These are phyloP conservation scores for Ciconia nigra DNA, from an alignment of 2,797 vertebrate genomes.

Conservation along the genomic window DNA sequence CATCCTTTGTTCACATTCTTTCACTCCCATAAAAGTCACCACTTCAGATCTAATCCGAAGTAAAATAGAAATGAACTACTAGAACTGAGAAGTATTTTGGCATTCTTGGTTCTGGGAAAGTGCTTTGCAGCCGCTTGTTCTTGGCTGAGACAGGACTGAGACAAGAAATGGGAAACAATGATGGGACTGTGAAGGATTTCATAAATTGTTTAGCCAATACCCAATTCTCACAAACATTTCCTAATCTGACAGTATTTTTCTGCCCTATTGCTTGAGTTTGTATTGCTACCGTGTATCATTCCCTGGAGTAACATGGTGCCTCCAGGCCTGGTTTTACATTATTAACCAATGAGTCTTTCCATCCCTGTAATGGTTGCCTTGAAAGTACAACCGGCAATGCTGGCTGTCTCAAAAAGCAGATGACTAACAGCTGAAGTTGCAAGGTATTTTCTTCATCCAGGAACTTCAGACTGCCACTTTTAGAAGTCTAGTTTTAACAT, in stretches of 20 bases:
- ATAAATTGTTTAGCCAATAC: background rate
- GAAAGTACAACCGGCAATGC: background rate
- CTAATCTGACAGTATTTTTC: background rate
- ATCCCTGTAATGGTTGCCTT: background rate
- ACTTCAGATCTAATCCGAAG: background rate
- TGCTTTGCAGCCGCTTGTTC: background rate
- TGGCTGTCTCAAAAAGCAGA: background rate
- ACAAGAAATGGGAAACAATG: background rate
- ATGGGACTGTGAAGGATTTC: background rate
- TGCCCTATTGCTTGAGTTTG: constrained; percentile 11
- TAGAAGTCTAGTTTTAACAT: background rate
- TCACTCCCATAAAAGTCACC: background rate
- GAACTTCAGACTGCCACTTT: background rate
- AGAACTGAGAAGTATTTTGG: background rate
- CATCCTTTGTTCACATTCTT: background rate
- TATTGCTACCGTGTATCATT: background rate
- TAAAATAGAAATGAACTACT: background rate
- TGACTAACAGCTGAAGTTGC: background rate
- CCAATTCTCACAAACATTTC: constrained; percentile 4
- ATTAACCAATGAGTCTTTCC: background rate
- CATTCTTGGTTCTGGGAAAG: background rate
- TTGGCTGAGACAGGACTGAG: background rate
- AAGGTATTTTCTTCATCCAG: background rate
- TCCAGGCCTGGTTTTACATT: background rate
- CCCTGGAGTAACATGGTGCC: background rate